These are phyloP conservation scores for Drosophila sucinea DNA, from an alignment of 1,140 invertebrate genomes.

Conservation along the genomic window DNA sequence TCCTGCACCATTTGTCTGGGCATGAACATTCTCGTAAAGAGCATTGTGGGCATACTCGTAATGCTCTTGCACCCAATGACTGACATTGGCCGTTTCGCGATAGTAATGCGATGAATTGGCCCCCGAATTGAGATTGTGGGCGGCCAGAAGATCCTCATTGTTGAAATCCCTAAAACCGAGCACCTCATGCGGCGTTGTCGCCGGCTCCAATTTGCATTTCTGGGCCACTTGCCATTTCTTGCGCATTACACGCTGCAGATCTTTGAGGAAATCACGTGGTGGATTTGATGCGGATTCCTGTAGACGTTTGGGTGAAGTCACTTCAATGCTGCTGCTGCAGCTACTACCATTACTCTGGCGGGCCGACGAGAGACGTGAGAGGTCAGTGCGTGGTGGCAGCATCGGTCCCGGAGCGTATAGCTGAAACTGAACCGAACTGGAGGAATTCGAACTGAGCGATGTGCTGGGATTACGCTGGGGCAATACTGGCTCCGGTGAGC, in stretches of 20 bases:
- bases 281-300: conserved; percentile 89
- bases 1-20: conserved; percentile 49
- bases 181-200: conserved; percentile 94
- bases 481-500: conserved; percentile 73
- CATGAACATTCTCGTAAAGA: conserved; percentile 82
- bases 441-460: conserved; percentile 46
- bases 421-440: conserved; percentile 41
- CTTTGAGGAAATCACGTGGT: conserved; percentile 92
- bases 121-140: conserved; percentile 72
- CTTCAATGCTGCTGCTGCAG: conserved; percentile 44
- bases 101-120: conserved; percentile 84
- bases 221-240: conserved; percentile 97
- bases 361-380: conserved; percentile 84
- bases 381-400: conserved; percentile 89
- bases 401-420: conserved; percentile 84
- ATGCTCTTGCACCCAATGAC: conserved; percentile 95
- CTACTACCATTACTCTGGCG: conserved; percentile 61
- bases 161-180: conserved; percentile 92
- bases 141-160: conserved; percentile 70
- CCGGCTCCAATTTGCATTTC: conserved; percentile 93
- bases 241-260: conserved; percentile 94
- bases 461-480: conserved; percentile 58
- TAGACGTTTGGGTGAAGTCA: conserved; percentile 88
- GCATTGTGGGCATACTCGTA: conserved; percentile 86
- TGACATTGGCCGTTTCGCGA: conserved; percentile 92